Evolutionary conservation across 2,797 vertebrate species (phyloP), one percentile per base, ranked within the genome.

Genomic region (Sebastes cheni): DNA sequence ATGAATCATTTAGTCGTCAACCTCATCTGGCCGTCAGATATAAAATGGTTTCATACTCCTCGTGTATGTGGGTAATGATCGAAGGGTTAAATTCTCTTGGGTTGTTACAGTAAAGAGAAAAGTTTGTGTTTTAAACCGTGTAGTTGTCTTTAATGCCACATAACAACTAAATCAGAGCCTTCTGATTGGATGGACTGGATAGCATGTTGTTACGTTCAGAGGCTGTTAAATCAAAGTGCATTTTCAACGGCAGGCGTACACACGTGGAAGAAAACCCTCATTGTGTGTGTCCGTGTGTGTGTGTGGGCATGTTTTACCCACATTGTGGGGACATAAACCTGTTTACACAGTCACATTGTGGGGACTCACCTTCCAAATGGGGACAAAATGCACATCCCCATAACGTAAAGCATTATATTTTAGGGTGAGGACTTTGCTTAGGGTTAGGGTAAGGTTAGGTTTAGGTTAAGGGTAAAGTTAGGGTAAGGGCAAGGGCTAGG

Each of bases 191-290:
- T 92, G 85, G 84, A 89, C 72, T 82, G 74, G 29, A 8, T 2
- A 59, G 14, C 25, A 18, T 59, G 76, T 67, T 73, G 82, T 78
- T 65, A 81, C 2, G 30, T 76, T 89, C 56, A 70, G 72, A 84
- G 83, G 77, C 87, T 91, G 64, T 73, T 77, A 72, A 79, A 81
- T 90, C 74, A 93, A 93, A 94, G 91, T 92, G 91, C 92, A 89
- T 93, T 92, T 94, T 87, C 42, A 84, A 86, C 42, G 70, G 87
- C 91, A 92, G 89, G 89, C 61, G 58, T 78, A 80, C 79, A 86
- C 77, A 82, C 67, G 25, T 23, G 50, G 75, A 80, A 72, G 54
- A 67, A 62, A 82, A 59, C 61, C 58, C 25, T 86, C 46, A 50
- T 50, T 50, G 25, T 20, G 36, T 50, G 34, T 20, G 29, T 61